A percentile compares a stretch with the other conserved stretches of the same genome.
Conservation (phyloP, 2,113 vertebrate species). For the Coptodon rendalli region DNA sequence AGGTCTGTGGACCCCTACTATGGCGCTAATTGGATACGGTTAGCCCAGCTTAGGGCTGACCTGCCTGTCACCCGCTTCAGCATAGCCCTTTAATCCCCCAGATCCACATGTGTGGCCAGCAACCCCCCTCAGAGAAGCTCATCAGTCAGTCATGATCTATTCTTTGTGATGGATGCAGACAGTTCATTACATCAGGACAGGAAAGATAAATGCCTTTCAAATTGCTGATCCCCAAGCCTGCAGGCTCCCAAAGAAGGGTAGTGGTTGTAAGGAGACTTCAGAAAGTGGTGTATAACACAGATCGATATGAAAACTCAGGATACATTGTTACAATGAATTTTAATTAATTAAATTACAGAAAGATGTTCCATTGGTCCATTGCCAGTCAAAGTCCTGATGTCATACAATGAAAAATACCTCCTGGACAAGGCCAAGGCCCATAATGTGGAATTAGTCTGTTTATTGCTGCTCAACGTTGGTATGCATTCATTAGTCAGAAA, state of each 20-base stretch:
- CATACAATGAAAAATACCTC: slow-evolving; percentile 6
- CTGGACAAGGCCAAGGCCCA: background rate
- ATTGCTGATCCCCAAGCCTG: slow-evolving; percentile 1
- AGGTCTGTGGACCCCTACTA: slow-evolving; percentile 5
- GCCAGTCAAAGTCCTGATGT: slow-evolving; percentile 25
- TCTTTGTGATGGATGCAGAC: slow-evolving; percentile 55
- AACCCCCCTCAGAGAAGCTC: slow-evolving; percentile 32
- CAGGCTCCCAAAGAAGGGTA: background rate
- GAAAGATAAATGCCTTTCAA: slow-evolving; percentile 58
- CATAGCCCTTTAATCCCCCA: slow-evolving; percentile 45
- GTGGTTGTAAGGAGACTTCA: background rate
- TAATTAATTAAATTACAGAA: slow-evolving; percentile 38
- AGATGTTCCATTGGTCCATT: slow-evolving; percentile 36
- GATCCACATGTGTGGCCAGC: slow-evolving; percentile 36
- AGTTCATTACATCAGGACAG: slow-evolving; percentile 62
- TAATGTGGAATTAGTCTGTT: slow-evolving; percentile 17
- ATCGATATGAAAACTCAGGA: slow-evolving; percentile 30
- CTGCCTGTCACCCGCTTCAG: slow-evolving; percentile 45
- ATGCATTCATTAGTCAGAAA: background rate
- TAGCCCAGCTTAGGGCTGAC: slow-evolving; percentile 55
- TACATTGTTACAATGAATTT: slow-evolving; percentile 16
- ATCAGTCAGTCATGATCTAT: slow-evolving; percentile 60
- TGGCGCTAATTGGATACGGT: slow-evolving; percentile 55
- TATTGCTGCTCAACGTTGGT: background rate
- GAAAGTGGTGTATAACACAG: slow-evolving; percentile 6